Conservation (phyloP, 1,140 invertebrate species). For the Babylonia areolata region DNA sequence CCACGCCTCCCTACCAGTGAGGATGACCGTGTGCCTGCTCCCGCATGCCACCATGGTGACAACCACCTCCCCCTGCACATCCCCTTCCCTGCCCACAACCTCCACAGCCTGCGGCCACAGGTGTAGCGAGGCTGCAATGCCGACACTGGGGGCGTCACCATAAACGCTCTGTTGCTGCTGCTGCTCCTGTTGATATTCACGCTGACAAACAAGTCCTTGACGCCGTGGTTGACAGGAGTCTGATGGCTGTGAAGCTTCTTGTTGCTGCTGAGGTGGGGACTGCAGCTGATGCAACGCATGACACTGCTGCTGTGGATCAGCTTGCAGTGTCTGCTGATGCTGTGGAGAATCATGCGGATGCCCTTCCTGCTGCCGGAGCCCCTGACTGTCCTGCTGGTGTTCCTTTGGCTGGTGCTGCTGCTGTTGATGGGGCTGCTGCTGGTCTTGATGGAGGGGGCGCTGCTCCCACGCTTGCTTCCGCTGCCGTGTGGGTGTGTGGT, state of each 20-base stretch:
- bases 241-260: neutral
- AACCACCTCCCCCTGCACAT: neutral
- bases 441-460: neutral
- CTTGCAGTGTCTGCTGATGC: too few relatives aligned
- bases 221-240: neutral
- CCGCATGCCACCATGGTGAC: constrained; percentile 65
- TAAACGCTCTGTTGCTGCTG: neutral
- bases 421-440: neutral
- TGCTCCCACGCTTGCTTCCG: neutral
- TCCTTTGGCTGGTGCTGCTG: neutral
- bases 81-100: neutral
- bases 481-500: neutral
- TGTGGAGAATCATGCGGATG: too few relatives aligned
- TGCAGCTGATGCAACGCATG: neutral
- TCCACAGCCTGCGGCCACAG: neutral
- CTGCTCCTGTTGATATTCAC: neutral
- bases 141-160: neutral
- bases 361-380: too few relatives aligned
- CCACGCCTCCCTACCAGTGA: constrained; percentile 54
- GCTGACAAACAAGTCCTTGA: neutral
- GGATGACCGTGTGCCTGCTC: constrained; percentile 66
- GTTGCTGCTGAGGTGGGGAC: neutral
- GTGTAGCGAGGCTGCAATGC: neutral
- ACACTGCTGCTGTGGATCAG: too few relatives aligned
- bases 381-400: too few relatives aligned